Evolutionary conservation across 2,113 vertebrate genomes (phyloP).

Genomic region (Antechinus flavipes): DNA sequence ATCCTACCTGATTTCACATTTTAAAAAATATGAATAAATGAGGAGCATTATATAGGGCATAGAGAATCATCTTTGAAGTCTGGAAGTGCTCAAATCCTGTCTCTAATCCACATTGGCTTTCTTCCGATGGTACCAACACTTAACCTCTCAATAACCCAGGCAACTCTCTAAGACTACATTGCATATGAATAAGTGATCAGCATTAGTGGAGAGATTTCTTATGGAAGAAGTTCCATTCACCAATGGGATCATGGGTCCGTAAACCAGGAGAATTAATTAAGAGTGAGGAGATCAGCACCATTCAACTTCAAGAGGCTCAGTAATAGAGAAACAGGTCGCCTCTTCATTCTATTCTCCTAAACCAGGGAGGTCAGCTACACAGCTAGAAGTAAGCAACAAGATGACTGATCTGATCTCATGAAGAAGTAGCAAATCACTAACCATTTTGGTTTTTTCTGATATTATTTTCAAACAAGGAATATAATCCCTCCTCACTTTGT

Average conservation of each 20-base stretch:
- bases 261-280: not conserved
- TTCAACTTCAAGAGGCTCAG: not conserved
- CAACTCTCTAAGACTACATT: not conserved
- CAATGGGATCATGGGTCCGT: not conserved
- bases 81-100: not conserved
- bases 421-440: not conserved
- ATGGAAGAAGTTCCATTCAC: not conserved
- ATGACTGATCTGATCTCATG: not conserved
- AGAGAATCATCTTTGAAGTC: not conserved
- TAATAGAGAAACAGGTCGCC: not conserved
- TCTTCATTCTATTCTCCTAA: not conserved
- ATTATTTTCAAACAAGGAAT: not conserved
- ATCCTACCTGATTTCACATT: not conserved
- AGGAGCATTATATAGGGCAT: not conserved
- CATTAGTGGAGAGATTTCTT: not conserved
- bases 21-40: not conserved
- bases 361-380: not conserved
- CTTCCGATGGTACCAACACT: not conserved
- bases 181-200: not conserved
- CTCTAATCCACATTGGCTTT: not conserved
- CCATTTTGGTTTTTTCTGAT: not conserved
- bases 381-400: not conserved
- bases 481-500: not conserved
- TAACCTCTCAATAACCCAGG: not conserved
- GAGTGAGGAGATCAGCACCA: not conserved